Percentiles rank a stretch among this genome's conserved stretches.
Evolutionary conservation across 2,888 invertebrate genomes (phyloP).

Genomic region (Eutolmus rufibarbis): DNA sequence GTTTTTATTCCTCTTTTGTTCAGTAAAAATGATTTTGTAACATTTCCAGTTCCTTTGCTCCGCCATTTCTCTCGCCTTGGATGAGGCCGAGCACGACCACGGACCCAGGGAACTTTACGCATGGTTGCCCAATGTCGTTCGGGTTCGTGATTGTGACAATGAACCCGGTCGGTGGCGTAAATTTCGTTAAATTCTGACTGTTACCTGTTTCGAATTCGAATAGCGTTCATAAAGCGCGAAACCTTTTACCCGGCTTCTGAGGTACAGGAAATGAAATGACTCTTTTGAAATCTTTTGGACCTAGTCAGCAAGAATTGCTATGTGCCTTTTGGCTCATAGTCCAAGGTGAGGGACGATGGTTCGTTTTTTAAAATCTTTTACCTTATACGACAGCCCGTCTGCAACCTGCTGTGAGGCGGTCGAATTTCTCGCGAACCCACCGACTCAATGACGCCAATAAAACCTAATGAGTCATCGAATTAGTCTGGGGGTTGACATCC

Average conservation of each 20-base stretch:
- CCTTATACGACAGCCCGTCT: neutral
- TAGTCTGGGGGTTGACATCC: neutral
- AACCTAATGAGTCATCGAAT: neutral
- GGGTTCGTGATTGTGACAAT: neutral
- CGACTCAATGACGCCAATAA: neutral
- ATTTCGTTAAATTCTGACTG: neutral
- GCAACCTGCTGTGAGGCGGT: neutral
- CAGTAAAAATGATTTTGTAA: neutral
- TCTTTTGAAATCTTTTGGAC: neutral
- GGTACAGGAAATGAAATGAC: neutral
- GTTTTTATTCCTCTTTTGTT: neutral
- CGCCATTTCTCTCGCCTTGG: neutral
- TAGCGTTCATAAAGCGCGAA: neutral
- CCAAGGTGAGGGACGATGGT: neutral
- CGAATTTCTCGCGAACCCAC: neutral
- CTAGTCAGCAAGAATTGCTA: neutral
- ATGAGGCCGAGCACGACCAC: neutral
- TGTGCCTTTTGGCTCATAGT: neutral
- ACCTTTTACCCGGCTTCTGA: neutral
- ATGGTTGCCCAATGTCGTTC: neutral
- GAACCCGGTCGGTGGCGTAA: neutral
- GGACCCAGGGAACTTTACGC: neutral
- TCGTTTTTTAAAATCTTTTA: neutral
- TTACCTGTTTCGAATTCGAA: conserved; percentile 16
- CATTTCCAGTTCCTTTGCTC: neutral